Evolutionary conservation across 2,888 invertebrate species (phyloP), one percentile per base, ranked within the genome.

Genomic region (Diarsia rubi): DNA sequence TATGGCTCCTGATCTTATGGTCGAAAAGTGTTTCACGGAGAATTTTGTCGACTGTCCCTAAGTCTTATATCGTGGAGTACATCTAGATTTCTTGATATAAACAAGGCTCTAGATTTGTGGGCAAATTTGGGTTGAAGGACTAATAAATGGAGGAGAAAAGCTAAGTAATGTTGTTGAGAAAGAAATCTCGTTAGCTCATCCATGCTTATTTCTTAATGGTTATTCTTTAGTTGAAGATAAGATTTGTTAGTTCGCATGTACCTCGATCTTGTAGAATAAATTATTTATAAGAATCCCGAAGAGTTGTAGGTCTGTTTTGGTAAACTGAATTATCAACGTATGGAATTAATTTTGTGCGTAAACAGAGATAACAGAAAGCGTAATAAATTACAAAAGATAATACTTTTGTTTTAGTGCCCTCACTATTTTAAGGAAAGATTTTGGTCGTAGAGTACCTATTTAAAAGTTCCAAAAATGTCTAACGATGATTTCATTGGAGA

Each of bases 71-170:
- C 49, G 68, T 49, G 37, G 24, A 67, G 54, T 73, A 73, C 64
- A 62, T 74, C 63, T 65, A 72, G 69, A 70, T 73, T 78, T 75
- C 75, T 76, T 70, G 69, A 73, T 74, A 60, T 73, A 80, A 75
- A 84, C 70, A 83, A 83, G 45, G 60, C 52, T 64, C 47, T 67
- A 21, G 66, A 75, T 75, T 72, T 68, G 62, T 24, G 2, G 1
- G 37, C 8, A 44, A 77, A 64, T 79, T 79, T 19, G 9, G 73
- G 37, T 45, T n/a, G 42, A 66, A 73, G 45, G 65, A 66, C 21
- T 64, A 52, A 45, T 45, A 45, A 24, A 60, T 47, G 14, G 47
- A 45, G 3, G 31, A 14, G 16, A 47, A 62, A 49, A 78, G 45
- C 37, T 8, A 63, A 24, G 31, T 71, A 0, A 47, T 21, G 2